These are phyloP conservation scores for Unio pictorum DNA, from an alignment of 2,888 invertebrate genomes.

Conservation along the genomic window DNA sequence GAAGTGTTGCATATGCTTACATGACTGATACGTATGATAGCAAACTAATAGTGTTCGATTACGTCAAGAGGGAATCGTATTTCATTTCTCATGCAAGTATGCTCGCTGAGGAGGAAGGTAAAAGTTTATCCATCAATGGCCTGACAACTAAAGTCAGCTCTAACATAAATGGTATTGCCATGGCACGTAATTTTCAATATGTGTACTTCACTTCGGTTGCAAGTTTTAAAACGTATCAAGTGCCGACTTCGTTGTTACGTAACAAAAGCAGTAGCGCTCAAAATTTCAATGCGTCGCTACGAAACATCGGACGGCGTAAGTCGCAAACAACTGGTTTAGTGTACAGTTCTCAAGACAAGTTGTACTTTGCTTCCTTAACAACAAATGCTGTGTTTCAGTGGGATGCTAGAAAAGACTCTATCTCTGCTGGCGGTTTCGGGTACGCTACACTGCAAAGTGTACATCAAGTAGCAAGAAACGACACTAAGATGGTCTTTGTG, in stretches of 20 bases:
- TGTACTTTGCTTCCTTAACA: slow-evolving; percentile 24
- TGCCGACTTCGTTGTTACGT: slow-evolving; percentile 22
- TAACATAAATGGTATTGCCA: slow-evolving; percentile 33
- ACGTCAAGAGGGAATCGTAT: slow-evolving; percentile 16
- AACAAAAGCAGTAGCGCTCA: slow-evolving; percentile 6
- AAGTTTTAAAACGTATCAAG: slow-evolving; percentile 18
- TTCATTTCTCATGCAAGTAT: slow-evolving; percentile 27
- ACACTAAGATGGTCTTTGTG: slow-evolving; percentile 17
- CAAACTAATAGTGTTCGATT: slow-evolving; percentile 27
- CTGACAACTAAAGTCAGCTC: slow-evolving; percentile 5
- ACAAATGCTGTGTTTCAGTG: slow-evolving; percentile 20
- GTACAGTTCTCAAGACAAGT: slow-evolving; percentile 13
- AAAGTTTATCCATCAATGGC: slow-evolving; percentile 9
- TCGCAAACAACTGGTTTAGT: slow-evolving; percentile 32
- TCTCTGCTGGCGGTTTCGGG: no score
- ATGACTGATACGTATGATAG: slow-evolving; percentile 29
- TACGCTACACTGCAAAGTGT: no score
- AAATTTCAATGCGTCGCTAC: slow-evolving; percentile 3
- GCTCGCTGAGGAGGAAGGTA: slow-evolving; percentile 12
- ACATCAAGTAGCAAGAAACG: slow-evolving; percentile 6
- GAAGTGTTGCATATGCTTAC: slow-evolving; percentile 23
- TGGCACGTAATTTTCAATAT: slow-evolving; percentile 22
- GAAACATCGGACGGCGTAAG: slow-evolving; percentile 29
- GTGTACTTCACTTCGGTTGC: slow-evolving; percentile 28
- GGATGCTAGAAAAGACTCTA: background rate